Percentiles rank a stretch among this genome's conserved stretches.
phyloP scores from a whole-genome alignment of 2,797 vertebrate genomes.

The Erethizon dorsatum region DNA sequence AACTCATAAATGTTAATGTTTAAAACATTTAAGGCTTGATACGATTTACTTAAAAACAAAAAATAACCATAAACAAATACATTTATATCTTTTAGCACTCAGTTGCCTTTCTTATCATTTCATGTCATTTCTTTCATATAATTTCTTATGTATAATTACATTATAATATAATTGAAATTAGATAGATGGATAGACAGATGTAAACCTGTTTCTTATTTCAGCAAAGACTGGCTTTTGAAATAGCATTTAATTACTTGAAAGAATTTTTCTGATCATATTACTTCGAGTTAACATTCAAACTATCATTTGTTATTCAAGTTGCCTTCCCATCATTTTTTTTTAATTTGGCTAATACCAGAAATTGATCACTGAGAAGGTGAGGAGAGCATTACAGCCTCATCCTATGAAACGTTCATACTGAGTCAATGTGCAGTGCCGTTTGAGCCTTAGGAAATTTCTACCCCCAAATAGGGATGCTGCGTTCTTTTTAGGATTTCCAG shows the following conservation, averaged over 20 bases:
- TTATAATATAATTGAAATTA: constrained; percentile 10
- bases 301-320: constrained; percentile 28
- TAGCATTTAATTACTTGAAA: constrained; percentile 24
- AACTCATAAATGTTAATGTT: not conserved
- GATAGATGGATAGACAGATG: not conserved
- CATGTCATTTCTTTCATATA: not conserved
- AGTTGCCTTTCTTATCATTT: not conserved
- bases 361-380: not conserved
- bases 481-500: not conserved
- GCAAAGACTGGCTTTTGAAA: constrained; percentile 21
- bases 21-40: not conserved
- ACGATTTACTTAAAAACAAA: constrained; percentile 11
- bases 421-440: not conserved
- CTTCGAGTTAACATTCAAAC: not conserved
- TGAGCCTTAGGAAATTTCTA: not conserved
- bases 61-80: not conserved
- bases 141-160: not conserved
- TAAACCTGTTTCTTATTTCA: constrained; percentile 44
- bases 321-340: not conserved
- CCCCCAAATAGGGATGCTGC: not conserved
- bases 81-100: not conserved
- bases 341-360: not conserved
- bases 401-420: not conserved
- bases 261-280: not conserved
- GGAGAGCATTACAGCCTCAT: not conserved